A percentile compares a stretch with the other conserved stretches of the same genome.
Evolutionary conservation across 2,888 invertebrate genomes (phyloP).

Genomic region (Stenoptilia bipunctidactyla): DNA sequence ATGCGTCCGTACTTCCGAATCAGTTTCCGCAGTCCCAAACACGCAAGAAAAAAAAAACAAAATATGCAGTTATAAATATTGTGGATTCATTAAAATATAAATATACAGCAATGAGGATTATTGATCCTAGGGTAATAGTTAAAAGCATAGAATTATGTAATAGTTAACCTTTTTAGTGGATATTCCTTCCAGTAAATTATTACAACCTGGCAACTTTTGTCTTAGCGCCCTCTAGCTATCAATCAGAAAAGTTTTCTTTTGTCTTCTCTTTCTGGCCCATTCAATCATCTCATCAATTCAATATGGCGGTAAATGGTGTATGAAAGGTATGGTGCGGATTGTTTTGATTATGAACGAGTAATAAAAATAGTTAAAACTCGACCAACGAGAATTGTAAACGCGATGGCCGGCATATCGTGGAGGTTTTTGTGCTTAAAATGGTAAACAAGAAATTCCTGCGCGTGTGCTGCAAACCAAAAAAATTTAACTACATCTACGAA

Average conservation of each 20-base stretch:
- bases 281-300: conserved; percentile 60
- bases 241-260: conserved; percentile 15
- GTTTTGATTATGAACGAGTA: conserved; percentile 62
- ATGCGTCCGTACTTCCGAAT: too few species aligned
- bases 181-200: too few species aligned
- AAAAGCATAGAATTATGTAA: too few species aligned
- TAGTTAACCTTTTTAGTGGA: too few species aligned
- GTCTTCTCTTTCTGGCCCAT: conserved; percentile 41
- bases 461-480: conserved; percentile 32
- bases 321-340: conserved; percentile 63
- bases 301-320: conserved; percentile 67
- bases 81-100: too few species aligned
- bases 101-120: too few species aligned
- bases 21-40: too few species aligned
- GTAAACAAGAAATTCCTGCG: conserved; percentile 27
- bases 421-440: conserved; percentile 33
- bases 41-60: too few species aligned
- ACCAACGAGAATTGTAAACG: conserved; percentile 33
- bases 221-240: conserved; percentile 32
- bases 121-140: too few species aligned
- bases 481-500: not conserved
- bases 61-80: too few species aligned
- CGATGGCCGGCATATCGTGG: conserved; percentile 37
- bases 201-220: conserved; percentile 1
- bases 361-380: conserved; percentile 38